phyloP scores from a whole-genome alignment of 2,797 vertebrate species.

The Nyctibius grandis region DNA sequence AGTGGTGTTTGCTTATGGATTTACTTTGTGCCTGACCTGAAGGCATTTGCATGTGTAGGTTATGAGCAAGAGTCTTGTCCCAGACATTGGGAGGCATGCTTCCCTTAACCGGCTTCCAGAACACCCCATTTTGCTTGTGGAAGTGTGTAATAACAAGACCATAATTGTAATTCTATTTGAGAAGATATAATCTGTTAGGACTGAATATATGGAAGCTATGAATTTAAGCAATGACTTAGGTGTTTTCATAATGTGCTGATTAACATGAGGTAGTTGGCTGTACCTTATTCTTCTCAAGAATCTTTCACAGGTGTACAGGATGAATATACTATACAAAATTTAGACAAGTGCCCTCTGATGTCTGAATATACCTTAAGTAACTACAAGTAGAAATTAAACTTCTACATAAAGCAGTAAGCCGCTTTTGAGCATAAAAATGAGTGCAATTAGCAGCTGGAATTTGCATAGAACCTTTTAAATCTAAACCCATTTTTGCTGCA shows the following conservation, averaged over 20 bases:
- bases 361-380: slow-evolving; percentile 22
- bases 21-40: not conserved
- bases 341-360: not conserved
- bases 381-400: slow-evolving; percentile 1
- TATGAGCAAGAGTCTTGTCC: not conserved
- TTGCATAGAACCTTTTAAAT: slow-evolving; percentile 22
- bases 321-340: slow-evolving; percentile 13
- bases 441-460: slow-evolving; percentile 10
- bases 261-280: not conserved
- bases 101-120: not conserved
- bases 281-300: not conserved
- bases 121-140: not conserved
- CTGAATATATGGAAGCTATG: not conserved
- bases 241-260: not conserved
- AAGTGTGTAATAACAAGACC: not conserved
- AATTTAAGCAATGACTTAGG: not conserved
- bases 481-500: not conserved
- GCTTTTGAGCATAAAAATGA: slow-evolving; percentile 21
- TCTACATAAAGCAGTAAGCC: not conserved
- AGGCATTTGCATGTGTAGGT: not conserved
- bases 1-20: not conserved
- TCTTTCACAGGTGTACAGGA: not conserved
- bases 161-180: not conserved
- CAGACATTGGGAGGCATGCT: not conserved
- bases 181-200: not conserved